phyloP scores from a whole-genome alignment of 2,113 vertebrate genomes.

The Thomomys bottae region DNA sequence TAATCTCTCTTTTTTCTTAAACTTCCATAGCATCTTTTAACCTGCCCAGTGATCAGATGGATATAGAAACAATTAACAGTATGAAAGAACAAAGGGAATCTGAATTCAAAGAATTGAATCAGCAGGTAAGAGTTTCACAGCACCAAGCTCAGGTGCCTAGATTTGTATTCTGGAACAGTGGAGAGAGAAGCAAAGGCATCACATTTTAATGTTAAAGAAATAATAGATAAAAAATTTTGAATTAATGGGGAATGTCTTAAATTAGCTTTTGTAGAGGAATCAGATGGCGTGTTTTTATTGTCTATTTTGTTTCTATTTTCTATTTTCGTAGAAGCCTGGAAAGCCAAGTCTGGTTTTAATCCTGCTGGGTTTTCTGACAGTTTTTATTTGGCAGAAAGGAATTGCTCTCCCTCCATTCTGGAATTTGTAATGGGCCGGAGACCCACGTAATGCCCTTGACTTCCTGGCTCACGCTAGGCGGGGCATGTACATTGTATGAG shows the following conservation, averaged over 20 bases:
- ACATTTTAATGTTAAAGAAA: constrained; percentile 25
- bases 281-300: neutral
- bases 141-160: neutral
- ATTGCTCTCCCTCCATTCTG: constrained; percentile 22
- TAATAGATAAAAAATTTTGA: neutral
- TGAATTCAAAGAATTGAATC: constrained; percentile 28
- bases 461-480: neutral
- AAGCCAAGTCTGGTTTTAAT: constrained; percentile 54
- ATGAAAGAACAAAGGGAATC: constrained; percentile 20
- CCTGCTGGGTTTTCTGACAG: constrained; percentile 66
- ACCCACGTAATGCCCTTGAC: constrained; percentile 20
- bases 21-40: constrained; percentile 16
- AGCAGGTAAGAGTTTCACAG: constrained; percentile 35
- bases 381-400: constrained; percentile 64
- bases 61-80: constrained; percentile 49
- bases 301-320: constrained; percentile 24
- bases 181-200: neutral
- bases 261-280: constrained; percentile 31
- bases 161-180: neutral
- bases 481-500: constrained; percentile 17
- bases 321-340: constrained; percentile 32
- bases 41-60: neutral
- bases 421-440: constrained; percentile 59
- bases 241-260: neutral
- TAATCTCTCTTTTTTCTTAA: constrained; percentile 3